Percentiles rank a stretch among this genome's conserved stretches.
Evolutionary conservation across 2,797 vertebrate genomes (phyloP).

Genomic region (Megaceryle alcyon): DNA sequence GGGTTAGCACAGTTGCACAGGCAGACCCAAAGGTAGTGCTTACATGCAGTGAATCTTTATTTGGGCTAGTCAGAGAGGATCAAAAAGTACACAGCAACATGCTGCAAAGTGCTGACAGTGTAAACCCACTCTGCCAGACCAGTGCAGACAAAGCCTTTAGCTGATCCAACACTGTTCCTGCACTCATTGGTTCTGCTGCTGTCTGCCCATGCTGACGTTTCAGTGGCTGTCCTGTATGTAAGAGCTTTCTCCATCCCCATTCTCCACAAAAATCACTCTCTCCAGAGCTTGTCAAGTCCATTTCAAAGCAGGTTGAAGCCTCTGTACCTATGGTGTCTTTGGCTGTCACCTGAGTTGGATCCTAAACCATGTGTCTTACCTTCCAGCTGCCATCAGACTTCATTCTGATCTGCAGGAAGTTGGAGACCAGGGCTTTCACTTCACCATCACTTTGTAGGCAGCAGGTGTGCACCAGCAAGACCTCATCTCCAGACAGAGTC

Average conservation of each 20-base stretch:
- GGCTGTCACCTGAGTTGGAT: neutral
- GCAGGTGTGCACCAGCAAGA: neutral
- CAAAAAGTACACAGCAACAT: neutral
- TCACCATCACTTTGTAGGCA: neutral
- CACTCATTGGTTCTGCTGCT: neutral
- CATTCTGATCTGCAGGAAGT: neutral
- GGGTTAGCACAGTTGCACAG: neutral
- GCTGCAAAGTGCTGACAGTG: neutral
- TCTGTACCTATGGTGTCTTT: neutral
- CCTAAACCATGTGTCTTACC: accelerated
- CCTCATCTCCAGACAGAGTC: neutral
- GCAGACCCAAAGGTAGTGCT: neutral
- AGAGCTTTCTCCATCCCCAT: neutral
- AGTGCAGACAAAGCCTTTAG: neutral
- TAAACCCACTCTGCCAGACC: neutral
- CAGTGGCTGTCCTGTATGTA: neutral
- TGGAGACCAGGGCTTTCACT: neutral
- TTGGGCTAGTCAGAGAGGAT: neutral
- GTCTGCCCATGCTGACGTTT: neutral
- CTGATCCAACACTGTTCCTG: neutral
- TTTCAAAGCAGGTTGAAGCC: neutral
- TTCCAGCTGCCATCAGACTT: neutral
- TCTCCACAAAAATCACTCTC: neutral
- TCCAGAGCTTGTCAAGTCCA: neutral
- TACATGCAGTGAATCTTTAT: neutral